A percentile compares a stretch with the other conserved stretches of the same genome.
Evolutionary conservation across 2,113 vertebrate species (phyloP).

Genomic region (Corythoichthys intestinalis): DNA sequence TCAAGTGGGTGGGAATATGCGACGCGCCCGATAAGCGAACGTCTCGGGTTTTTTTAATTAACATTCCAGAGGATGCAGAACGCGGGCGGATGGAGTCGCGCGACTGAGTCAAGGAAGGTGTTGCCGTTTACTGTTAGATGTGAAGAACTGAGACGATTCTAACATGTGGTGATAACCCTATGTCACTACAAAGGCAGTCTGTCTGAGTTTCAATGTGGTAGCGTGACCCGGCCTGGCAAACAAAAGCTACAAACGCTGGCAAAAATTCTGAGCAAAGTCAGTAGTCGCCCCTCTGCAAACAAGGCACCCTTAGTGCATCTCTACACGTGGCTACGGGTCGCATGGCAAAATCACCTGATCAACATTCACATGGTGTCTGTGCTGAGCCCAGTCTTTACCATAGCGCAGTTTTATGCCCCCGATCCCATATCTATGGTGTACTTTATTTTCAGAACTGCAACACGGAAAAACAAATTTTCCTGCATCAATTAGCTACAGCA

Average conservation of each 20-base stretch:
- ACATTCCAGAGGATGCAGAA: conserved; percentile 37
- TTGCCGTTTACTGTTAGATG: neutral
- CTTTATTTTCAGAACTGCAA: neutral
- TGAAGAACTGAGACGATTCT: neutral
- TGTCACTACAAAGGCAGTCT: neutral
- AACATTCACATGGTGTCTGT: conserved; percentile 45
- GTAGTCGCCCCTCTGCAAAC: conserved; percentile 44
- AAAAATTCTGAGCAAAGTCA: neutral
- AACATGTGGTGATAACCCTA: neutral
- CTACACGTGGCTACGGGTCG: conserved; percentile 34
- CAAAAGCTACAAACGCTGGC: neutral
- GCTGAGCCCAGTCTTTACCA: conserved; percentile 11
- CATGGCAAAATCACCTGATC: conserved; percentile 39
- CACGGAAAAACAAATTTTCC: neutral
- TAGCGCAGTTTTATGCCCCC: conserved; percentile 5
- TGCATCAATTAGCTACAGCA: too few species aligned
- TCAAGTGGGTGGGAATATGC: conserved; percentile 52
- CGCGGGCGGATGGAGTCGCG: neutral
- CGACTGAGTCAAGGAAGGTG: neutral
- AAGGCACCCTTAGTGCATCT: conserved; percentile 57
- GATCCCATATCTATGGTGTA: neutral
- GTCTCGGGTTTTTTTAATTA: conserved; percentile 58
- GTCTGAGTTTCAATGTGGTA: neutral
- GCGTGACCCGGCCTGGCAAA: neutral
- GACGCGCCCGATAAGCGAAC: conserved; percentile 54